Percentiles rank a stretch among this genome's conserved stretches.
These are phyloP conservation scores for Crossaster papposus DNA, from an alignment of 53 echinoderm and acorn worm species.

Conservation along the genomic window DNA sequence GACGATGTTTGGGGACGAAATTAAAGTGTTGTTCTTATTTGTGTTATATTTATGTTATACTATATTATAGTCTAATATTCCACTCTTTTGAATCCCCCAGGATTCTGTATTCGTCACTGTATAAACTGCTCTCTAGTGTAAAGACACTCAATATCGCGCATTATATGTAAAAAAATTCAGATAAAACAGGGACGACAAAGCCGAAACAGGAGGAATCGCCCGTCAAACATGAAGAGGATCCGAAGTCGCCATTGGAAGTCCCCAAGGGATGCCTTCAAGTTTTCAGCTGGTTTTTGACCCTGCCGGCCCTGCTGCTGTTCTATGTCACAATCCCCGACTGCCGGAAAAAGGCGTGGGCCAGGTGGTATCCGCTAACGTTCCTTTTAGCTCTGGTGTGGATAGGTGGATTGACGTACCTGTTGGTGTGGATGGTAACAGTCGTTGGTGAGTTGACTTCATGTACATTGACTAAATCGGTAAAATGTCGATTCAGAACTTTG, in stretches of 20 bases:
- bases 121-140: too few species aligned
- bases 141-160: too few species aligned
- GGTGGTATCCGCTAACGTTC: constrained; percentile 83
- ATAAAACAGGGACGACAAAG: constrained; percentile 13
- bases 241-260: constrained; percentile 66
- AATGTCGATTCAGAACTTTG: too few species aligned
- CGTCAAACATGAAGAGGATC: constrained; percentile 27
- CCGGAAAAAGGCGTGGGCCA: constrained; percentile 71
- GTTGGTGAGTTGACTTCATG: constrained; percentile 68
- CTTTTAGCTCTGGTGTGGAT: constrained; percentile 77
- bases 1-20: too few species aligned
- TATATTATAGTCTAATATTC: too few species aligned
- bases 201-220: constrained; percentile 7
- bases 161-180: not conserved
- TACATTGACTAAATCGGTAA: too few species aligned
- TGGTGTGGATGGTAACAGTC: constrained; percentile 94
- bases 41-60: too few species aligned
- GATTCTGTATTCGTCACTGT: too few species aligned
- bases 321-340: constrained; percentile 87
- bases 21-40: too few species aligned
- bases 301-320: constrained; percentile 73
- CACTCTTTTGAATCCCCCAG: too few species aligned
- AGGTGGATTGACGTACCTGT: constrained; percentile 72
- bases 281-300: constrained; percentile 63
- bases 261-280: constrained; percentile 60